Evolutionary conservation across 2,797 vertebrate genomes (phyloP), one percentile per base, ranked within the genome.

Genomic region (Takifugu rubripes): DNA sequence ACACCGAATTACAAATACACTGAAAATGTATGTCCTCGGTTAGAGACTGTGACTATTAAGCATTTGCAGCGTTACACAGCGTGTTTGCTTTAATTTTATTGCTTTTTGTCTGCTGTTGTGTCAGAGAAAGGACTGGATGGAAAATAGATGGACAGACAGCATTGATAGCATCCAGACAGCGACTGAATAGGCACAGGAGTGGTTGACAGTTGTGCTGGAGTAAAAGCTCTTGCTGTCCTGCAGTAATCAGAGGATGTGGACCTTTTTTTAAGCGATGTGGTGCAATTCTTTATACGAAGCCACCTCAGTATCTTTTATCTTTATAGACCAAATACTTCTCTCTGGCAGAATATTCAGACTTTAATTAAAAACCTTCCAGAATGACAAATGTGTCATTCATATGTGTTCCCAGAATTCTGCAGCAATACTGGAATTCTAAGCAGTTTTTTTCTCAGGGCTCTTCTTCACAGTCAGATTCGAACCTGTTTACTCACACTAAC

Each of bases 401-500:
- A 2, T 36, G 33, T 3, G 36, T 14, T 40, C 12, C 36, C 36
- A 33, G 8, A 8, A 33, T 33, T 11, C 33, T 2, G 9, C 8
- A 10, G 33, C 48, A 60, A 14, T 43, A 24, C 24, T 21, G 21
- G 21, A 21, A 29, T 45, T 61, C 43, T 69, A 73, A 70, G 80
- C 55, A 74, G 55, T 49, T 54, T 66, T 64, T 36, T 57, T 54
- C 43, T 6, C 49, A 63, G 68, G 49, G 64, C 36, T 27, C 54
- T 57, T 70, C 65, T 70, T 75, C 54, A 73, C 59, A 66, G 48
- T 52, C 54, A 45, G 11, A 12, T 27, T 24, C 56, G 61, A 40
- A 49, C 0, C 42, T 45, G 8, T 77, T 88, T 80, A 82, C 61
- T 73, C 64, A 83, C 24, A 58, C 61, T 62, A 77, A 84, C 72